phyloP scores from a whole-genome alignment of 2,113 vertebrate genomes.

The Callocephalon fimbriatum region DNA sequence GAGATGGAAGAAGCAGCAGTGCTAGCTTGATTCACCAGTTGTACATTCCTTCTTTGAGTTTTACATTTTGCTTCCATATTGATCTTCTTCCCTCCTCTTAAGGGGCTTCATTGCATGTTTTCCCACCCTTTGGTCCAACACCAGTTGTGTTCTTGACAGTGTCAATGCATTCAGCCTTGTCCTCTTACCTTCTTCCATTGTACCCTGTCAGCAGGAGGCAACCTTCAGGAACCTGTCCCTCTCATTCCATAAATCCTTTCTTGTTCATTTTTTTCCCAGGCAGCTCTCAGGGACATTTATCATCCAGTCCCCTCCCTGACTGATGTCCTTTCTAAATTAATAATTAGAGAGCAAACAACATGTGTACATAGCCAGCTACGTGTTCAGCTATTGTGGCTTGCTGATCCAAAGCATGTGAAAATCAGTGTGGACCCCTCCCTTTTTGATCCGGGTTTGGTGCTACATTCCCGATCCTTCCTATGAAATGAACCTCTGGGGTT shows the following conservation, averaged over 20 bases:
- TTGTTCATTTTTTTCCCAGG: background rate
- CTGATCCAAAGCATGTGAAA: background rate
- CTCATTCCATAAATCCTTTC: background rate
- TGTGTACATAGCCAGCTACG: background rate
- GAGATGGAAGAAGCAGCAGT: background rate
- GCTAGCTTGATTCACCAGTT: background rate
- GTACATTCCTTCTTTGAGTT: background rate
- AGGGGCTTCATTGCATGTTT: background rate
- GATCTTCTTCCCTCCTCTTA: background rate
- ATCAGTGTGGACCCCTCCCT: background rate
- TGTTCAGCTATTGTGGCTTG: background rate
- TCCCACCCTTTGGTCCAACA: background rate
- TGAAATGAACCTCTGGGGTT: background rate
- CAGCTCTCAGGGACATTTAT: background rate
- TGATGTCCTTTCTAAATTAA: conserved; percentile 52
- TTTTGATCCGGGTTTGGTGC: background rate
- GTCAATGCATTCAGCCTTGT: background rate
- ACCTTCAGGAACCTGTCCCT: background rate
- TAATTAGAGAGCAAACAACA: conserved; percentile 53
- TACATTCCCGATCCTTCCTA: background rate
- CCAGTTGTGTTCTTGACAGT: background rate
- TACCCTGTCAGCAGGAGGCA: background rate
- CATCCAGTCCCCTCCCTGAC: background rate
- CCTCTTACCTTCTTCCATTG: background rate
- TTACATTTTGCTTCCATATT: background rate